A percentile compares a stretch with the other conserved stretches of the same genome.
Conservation (phyloP, 2,113 vertebrate species). For the Siniperca knerii region DNA sequence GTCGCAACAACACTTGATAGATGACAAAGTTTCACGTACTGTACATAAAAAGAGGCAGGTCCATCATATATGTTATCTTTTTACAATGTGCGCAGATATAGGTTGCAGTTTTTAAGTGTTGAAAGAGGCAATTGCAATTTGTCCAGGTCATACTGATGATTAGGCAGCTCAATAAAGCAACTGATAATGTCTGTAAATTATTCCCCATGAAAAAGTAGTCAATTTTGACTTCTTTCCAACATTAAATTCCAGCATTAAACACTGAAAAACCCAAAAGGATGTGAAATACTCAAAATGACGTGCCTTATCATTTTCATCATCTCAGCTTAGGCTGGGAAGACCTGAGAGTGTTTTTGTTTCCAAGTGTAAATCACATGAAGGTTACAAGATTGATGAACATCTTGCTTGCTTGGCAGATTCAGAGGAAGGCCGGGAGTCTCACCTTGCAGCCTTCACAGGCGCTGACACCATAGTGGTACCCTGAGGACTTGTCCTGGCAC, state of each 20-base stretch:
- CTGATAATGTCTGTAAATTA: background rate
- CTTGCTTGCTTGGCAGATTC: slow-evolving; percentile 70
- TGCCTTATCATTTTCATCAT: slow-evolving; percentile 25
- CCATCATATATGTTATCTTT: slow-evolving; percentile 28
- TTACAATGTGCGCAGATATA: background rate
- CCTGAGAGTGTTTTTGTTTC: background rate
- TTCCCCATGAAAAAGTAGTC: background rate
- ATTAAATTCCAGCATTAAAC: slow-evolving; percentile 38
- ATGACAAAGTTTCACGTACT: slow-evolving; percentile 35
- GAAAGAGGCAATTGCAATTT: background rate
- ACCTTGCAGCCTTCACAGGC: slow-evolving; percentile 99
- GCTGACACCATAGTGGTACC: slow-evolving; percentile 98
- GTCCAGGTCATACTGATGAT: background rate
- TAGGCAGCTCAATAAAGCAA: slow-evolving; percentile 4
- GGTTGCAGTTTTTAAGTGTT: background rate
- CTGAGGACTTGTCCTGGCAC: slow-evolving; percentile 98
- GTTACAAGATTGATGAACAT: slow-evolving; percentile 51
- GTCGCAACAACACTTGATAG: background rate
- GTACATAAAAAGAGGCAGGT: slow-evolving; percentile 17
- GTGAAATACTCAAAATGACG: slow-evolving; percentile 28
- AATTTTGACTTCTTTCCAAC: background rate
- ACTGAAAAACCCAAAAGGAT: background rate
- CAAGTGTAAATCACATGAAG: slow-evolving; percentile 33
- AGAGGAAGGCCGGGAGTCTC: slow-evolving; percentile 76
- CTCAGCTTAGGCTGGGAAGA: background rate